phyloP scores from a whole-genome alignment of 2,888 invertebrate genomes.

The Nemotelus nigrinus region DNA sequence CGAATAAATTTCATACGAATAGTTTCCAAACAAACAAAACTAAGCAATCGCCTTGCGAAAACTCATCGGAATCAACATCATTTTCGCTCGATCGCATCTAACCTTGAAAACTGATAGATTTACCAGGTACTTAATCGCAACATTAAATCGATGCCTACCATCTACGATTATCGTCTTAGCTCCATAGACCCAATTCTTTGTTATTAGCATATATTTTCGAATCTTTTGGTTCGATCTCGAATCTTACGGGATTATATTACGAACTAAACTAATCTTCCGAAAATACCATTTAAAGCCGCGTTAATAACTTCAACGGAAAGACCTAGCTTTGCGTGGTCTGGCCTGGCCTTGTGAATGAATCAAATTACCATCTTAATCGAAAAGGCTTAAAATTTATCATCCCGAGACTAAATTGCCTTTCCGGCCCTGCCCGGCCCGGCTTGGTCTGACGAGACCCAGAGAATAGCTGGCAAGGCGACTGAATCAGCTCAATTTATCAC shows the following conservation, averaged over 20 bases:
- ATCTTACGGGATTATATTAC: conserved; percentile 6
- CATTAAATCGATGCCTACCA: neutral
- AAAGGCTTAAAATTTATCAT: conserved; percentile 26
- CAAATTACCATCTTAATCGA: conserved; percentile 26
- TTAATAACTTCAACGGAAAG: conserved; percentile 6
- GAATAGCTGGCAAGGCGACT: neutral
- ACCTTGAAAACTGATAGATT: conserved; percentile 8
- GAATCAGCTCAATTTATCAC: conserved; percentile 20
- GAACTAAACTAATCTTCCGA: conserved; percentile 4
- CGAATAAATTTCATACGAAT: too few relatives aligned
- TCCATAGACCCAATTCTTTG: neutral
- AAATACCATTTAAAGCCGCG: neutral
- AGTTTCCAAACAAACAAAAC: too few relatives aligned
- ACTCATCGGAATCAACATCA: too few relatives aligned
- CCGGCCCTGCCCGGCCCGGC: neutral
- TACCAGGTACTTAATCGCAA: neutral
- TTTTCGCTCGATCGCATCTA: neutral
- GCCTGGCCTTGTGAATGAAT: conserved; percentile 17
- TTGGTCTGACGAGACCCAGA: too few relatives aligned
- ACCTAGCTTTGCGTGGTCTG: too few relatives aligned
- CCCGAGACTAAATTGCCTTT: conserved; percentile 8
- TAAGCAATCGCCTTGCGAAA: too few relatives aligned
- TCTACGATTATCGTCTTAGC: neutral
- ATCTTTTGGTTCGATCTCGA: neutral
- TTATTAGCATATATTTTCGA: neutral